Base-by-base conservation (phyloP, 1,140 invertebrate species). In the Apis cerana region DNA sequence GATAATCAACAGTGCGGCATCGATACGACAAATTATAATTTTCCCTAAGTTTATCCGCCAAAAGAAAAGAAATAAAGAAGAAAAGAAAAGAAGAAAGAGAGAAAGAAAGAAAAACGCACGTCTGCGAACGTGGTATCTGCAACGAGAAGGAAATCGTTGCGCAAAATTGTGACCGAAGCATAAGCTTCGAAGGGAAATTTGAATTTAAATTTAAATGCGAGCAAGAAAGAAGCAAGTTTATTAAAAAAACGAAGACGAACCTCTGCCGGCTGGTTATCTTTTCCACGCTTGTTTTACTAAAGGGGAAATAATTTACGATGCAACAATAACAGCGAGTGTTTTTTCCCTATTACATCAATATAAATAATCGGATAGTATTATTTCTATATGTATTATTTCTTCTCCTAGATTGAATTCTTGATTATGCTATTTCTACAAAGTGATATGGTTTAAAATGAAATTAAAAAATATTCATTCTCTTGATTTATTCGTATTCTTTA, bases 141-240 rank as follows among this genome's bases (percentile, higher is more conserved):
- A 5, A 7, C 19, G 33, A 21, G 9, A 19, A 21, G 5, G 1
- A 67, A 11, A 11, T 67, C 65, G 65, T 67, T 2, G 4, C 0
- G 19, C 9, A 67, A 67, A 67, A 67, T 21, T 67, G 19, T 43
- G 17, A 4, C 11, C 9, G n/a, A 10, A 43, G n/a, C 8, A 12
- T 50, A 62, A 61, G 33, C n/a, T 75, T 23, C 62, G 17, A 27
- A 17, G 21, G 71, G 17, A 56, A 48, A 75, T 75, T 59, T 61
- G 17, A 75, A 75, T 75, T 59, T 61, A 48, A 75, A 75, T 62
- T 62, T 43, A 43, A 65, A 65, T 5, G 17, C 64, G 33, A 65
- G 27, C 27, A 10, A 10, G 3, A 43, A 7, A 43, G 64, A 65
- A 21, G 64, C 11, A 65, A 65, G 27, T 65, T 65, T 33, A 65